Conservation (phyloP, 2,113 vertebrate species). For the Spermophilus dauricus region DNA sequence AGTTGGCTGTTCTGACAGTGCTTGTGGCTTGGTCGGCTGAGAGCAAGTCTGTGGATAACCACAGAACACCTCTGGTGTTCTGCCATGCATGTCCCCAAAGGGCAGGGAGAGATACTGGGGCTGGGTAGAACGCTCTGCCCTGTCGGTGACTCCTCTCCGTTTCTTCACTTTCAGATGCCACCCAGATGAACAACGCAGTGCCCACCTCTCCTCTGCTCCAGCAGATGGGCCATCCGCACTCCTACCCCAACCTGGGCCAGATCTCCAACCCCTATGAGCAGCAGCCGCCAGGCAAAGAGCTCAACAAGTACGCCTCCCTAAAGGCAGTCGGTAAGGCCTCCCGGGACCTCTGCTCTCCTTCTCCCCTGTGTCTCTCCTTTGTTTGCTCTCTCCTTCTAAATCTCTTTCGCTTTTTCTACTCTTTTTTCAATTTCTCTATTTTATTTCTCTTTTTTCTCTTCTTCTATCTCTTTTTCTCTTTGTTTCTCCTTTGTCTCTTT, state of each 20-base stretch:
- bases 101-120: not conserved
- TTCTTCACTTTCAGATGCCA: slow-evolving; percentile 89
- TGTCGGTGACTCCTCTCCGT: slow-evolving; percentile 21
- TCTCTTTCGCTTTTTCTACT: not conserved
- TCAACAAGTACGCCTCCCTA: slow-evolving; percentile 98
- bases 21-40: no score
- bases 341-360: not conserved
- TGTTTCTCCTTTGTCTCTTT: no score
- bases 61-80: not conserved
- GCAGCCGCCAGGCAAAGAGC: slow-evolving; percentile 94
- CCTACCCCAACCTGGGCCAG: slow-evolving; percentile 95
- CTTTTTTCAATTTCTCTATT: not conserved
- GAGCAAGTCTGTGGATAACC: no score
- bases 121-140: not conserved
- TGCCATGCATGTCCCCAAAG: accelerated
- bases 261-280: slow-evolving; percentile 97
- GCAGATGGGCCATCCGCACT: slow-evolving; percentile 95
- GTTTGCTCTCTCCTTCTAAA: not conserved
- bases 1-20: accelerated
- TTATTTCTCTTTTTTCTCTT: not conserved
- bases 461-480: not conserved
- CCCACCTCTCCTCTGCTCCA: slow-evolving; percentile 92
- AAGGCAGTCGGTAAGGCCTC: slow-evolving; percentile 97
- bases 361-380: no score
- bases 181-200: slow-evolving; percentile 95